These are phyloP conservation scores for Aspidiotus destructor DNA, from an alignment of 2,888 invertebrate genomes.

Conservation along the genomic window DNA sequence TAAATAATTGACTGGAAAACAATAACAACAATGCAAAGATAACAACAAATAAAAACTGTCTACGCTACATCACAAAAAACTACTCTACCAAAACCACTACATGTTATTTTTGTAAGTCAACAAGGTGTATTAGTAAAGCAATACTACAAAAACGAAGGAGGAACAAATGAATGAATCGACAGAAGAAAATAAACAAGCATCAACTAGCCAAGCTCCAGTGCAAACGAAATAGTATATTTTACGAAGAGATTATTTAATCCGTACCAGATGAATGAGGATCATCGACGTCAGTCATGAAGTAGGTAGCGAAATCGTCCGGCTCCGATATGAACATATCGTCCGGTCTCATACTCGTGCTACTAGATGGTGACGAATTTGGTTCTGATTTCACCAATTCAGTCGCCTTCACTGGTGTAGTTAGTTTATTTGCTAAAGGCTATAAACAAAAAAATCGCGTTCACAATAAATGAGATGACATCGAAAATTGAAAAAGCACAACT, in stretches of 20 bases:
- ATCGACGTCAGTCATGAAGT: slow-evolving; percentile 24
- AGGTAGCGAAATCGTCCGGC: slow-evolving; percentile 26
- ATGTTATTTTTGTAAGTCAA: no score
- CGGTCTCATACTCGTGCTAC: slow-evolving; percentile 21
- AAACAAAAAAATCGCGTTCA: neutral
- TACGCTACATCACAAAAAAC: no score
- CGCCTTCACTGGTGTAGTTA: slow-evolving; percentile 5
- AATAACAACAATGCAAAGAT: no score
- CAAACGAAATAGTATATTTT: no score
- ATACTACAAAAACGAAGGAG: no score
- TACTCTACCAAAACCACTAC: no score
- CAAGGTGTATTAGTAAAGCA: no score
- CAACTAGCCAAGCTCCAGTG: no score
- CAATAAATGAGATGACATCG: neutral
- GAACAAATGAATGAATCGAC: no score
- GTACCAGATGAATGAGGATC: slow-evolving; percentile 24
- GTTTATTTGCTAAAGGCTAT: neutral
- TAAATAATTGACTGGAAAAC: neutral
- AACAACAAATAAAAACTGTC: no score
- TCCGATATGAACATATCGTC: slow-evolving; percentile 28
- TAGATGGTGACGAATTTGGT: slow-evolving; percentile 23
- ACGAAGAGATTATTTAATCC: neutral
- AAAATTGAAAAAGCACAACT: neutral
- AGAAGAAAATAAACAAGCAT: no score
- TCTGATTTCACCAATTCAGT: slow-evolving; percentile 12